These are phyloP conservation scores for Galbula dea DNA, from an alignment of 2,113 vertebrate species.

Conservation along the genomic window DNA sequence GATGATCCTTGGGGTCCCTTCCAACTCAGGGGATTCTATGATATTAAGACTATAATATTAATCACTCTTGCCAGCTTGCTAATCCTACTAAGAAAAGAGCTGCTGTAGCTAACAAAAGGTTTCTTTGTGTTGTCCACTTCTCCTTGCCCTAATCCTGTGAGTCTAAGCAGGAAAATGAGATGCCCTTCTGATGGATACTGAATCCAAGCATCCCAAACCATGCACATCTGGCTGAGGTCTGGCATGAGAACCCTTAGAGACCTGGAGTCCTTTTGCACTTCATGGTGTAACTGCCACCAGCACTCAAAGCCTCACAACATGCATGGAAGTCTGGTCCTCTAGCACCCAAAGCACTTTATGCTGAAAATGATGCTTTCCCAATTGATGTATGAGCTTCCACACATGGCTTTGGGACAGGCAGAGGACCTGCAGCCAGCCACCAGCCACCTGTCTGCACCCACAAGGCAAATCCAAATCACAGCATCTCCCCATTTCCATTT, in stretches of 20 bases:
- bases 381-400: neutral
- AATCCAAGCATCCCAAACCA: neutral
- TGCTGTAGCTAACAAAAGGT: neutral
- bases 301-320: fast-evolving
- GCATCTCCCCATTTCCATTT: neutral
- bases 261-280: neutral
- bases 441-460: no score
- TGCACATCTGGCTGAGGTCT: no score
- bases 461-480: no score
- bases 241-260: neutral
- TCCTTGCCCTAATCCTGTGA: neutral
- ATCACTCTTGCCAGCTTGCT: neutral
- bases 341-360: neutral
- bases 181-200: neutral
- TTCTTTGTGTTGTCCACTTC: neutral
- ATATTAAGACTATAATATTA: neutral
- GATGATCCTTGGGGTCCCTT: no score
- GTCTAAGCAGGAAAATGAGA: neutral
- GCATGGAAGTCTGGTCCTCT: neutral
- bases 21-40: no score
- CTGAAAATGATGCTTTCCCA: neutral
- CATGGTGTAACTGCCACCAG: fast-evolving
- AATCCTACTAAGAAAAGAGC: neutral
- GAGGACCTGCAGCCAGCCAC: neutral
- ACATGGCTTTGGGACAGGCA: fast-evolving